These are phyloP conservation scores for Dallia pectoralis DNA, from an alignment of 2,797 vertebrate species.

Conservation along the genomic window DNA sequence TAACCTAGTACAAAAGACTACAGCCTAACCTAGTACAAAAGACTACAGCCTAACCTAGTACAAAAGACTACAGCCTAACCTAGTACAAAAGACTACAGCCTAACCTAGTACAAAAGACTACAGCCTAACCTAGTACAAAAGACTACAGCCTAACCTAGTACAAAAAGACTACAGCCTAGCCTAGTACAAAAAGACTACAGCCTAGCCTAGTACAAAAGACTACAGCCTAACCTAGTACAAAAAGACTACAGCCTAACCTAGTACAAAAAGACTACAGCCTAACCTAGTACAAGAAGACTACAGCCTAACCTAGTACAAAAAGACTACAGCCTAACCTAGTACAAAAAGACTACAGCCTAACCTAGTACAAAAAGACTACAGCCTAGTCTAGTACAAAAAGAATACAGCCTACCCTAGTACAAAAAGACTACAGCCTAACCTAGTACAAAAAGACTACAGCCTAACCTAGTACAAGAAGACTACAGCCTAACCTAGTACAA, in stretches of 20 bases:
- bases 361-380: neutral
- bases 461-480: neutral
- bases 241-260: neutral
- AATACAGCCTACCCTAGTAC: neutral
- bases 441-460: neutral
- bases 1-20: neutral
- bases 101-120: neutral
- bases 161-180: neutral
- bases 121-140: neutral
- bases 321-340: no score
- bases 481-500: neutral
- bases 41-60: neutral
- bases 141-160: neutral
- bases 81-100: neutral
- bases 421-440: neutral
- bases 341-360: neutral
- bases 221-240: neutral
- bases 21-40: neutral
- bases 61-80: neutral
- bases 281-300: neutral
- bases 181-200: neutral
- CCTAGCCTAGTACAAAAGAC: neutral
- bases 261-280: neutral
- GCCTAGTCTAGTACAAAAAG: neutral
- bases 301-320: neutral